These are phyloP conservation scores for Abrostola triplasia DNA, from an alignment of 2,888 invertebrate species.

Conservation along the genomic window DNA sequence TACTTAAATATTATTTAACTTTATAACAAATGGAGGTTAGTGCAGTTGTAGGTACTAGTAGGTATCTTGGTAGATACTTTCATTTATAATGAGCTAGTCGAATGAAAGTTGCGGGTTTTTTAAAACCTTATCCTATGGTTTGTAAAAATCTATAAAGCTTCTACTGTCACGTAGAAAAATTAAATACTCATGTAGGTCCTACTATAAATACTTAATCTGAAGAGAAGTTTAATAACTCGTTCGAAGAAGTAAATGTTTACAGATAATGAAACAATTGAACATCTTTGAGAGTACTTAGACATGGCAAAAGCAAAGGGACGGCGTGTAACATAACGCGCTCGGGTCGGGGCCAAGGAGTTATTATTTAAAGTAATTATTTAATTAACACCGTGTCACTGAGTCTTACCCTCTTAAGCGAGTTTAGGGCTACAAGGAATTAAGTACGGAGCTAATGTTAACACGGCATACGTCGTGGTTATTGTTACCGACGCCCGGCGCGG, in stretches of 20 bases:
- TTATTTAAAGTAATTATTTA: slow-evolving; percentile 88
- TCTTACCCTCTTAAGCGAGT: slow-evolving; percentile 86
- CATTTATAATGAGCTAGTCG: too few species aligned
- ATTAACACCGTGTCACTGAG: slow-evolving; percentile 85
- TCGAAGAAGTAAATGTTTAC: not conserved
- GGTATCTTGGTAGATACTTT: too few species aligned
- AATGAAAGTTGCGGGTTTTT: too few species aligned
- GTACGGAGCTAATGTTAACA: slow-evolving; percentile 86
- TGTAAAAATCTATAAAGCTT: too few species aligned
- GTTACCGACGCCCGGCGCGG: slow-evolving; percentile 66
- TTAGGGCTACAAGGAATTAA: slow-evolving; percentile 87
- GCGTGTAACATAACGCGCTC: slow-evolving; percentile 45
- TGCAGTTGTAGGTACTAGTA: too few species aligned
- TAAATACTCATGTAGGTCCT: too few species aligned
- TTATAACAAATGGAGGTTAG: too few species aligned
- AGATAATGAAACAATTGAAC: slow-evolving; percentile 26
- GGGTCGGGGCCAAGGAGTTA: slow-evolving; percentile 74
- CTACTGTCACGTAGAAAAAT: too few species aligned
- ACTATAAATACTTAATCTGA: too few species aligned
- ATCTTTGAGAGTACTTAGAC: slow-evolving; percentile 20
- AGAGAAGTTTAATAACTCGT: not conserved
- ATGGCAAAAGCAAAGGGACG: slow-evolving; percentile 45
- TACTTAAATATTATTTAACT: too few species aligned
- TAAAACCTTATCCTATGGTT: too few species aligned
- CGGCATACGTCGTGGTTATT: slow-evolving; percentile 84